Conservation (phyloP, 2,888 invertebrate genomes). For the Eristalinus sepulchralis region DNA sequence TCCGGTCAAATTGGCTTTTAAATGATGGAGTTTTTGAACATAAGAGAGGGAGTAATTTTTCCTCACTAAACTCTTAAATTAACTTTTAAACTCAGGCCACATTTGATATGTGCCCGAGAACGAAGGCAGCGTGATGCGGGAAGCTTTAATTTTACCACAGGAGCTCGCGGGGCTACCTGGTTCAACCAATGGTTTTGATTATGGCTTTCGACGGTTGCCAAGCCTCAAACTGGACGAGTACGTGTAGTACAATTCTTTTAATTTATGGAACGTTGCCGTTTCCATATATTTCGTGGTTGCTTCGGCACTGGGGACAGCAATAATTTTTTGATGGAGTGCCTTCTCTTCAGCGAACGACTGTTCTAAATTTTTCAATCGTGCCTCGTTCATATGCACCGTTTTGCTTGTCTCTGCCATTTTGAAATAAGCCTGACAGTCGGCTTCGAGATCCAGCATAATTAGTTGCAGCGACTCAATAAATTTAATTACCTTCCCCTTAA, state of each 20-base stretch:
- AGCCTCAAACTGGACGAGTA: no score
- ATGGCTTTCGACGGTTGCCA: no score
- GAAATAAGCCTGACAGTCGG: slow-evolving; percentile 6
- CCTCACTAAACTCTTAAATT: slow-evolving; percentile 5
- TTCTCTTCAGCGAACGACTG: neutral
- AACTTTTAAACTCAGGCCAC: slow-evolving; percentile 35
- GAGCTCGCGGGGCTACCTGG: no score
- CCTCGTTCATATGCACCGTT: neutral
- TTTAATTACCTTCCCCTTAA: no score
- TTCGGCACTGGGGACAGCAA: neutral
- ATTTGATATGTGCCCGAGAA: slow-evolving; percentile 14
- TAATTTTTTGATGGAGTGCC: neutral
- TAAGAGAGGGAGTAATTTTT: slow-evolving; percentile 31
- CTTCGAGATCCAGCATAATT: neutral
- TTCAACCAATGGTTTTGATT: slow-evolving; percentile 3
- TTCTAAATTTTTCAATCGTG: slow-evolving; percentile 4
- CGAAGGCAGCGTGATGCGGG: slow-evolving; percentile 27
- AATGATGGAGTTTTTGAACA: slow-evolving; percentile 19
- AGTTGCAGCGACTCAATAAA: neutral
- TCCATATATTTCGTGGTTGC: neutral
- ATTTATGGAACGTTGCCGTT: neutral
- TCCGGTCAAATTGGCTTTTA: slow-evolving; percentile 5
- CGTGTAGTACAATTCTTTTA: neutral
- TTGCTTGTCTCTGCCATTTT: neutral
- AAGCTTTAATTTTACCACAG: no score